Evolutionary conservation across 2,888 invertebrate species (phyloP), one percentile per base, ranked within the genome.

Genomic region (Homarus gammarus): DNA sequence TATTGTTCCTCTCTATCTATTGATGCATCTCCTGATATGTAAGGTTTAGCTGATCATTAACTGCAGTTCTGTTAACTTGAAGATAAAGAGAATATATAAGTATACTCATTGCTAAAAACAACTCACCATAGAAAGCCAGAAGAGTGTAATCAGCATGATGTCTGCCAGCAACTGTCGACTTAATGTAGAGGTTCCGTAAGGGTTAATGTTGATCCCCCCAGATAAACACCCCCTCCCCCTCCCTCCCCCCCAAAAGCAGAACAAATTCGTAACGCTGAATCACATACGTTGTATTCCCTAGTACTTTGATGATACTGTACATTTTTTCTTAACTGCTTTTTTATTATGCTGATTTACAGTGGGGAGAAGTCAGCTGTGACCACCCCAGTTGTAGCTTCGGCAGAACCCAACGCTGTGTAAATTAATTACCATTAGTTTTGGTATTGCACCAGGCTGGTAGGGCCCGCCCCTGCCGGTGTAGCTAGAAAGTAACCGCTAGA

Each of bases 311-410:
- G n/a, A n/a, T n/a, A n/a, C n/a, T 31, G 72, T 36, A 72, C 51
- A 83, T 83, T n/a, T 83, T n/a, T 27, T 83, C 83, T 72, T 33
- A 83, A 83, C 36, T 83, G 68, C 85, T 77, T 72, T 51, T 31
- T 85, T 85, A 77, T 85, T 77, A 51, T 85, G 75, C 61, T 75
- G 64, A 75, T 85, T 85, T 85, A 44, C 85, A 85, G 85, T 85
- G 85, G 85, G 85, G 75, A 85, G 85, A 85, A 73, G 75, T 75
- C 85, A 85, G 85, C 75, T 64, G 77, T 85, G 85, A 85, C 77
- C 85, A 61, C 77, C 64, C 77, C 85, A 85, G 85, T 85, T 49
- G 85, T 85, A 85, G 85, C 85, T 61, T 85, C 85, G 85, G 85
- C 77, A 77, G 85, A 77, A 38, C 77, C 85, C 85, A 75, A 68